phyloP scores from a whole-genome alignment of 1,140 invertebrate genomes.

The Drosophila sulfurigaster region DNA sequence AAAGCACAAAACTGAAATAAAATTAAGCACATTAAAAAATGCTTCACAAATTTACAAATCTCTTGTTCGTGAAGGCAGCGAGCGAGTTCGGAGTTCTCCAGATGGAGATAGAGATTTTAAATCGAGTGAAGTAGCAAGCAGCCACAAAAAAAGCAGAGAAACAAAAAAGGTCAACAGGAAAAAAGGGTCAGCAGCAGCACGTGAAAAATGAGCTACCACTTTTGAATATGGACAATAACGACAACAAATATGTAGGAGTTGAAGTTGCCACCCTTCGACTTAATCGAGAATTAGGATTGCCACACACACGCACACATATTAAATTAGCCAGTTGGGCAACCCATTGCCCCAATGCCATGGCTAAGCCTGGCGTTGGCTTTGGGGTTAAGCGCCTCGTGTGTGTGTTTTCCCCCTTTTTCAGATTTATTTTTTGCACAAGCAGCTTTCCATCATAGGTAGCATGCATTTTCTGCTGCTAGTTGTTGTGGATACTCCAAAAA shows the following conservation, averaged over 20 bases:
- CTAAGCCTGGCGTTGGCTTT: conserved; percentile 22
- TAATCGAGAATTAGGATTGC: conserved; percentile 13
- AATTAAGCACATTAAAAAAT: conserved; percentile 82
- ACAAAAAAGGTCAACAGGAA: conserved; percentile 46
- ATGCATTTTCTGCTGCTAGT: conserved; percentile 16
- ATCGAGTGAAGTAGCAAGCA: too few species aligned
- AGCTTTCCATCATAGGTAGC: conserved; percentile 30
- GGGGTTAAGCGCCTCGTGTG: conserved; percentile 32
- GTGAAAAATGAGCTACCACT: conserved; percentile 67
- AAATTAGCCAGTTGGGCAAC: conserved; percentile 56
- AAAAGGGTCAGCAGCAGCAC: conserved; percentile 63
- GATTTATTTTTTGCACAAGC: conserved; percentile 49
- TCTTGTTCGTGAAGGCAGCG: conserved; percentile 27
- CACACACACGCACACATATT: conserved; percentile 74
- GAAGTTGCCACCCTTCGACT: not conserved
- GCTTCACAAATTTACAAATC: conserved; percentile 83
- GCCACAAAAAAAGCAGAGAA: conserved; percentile 15
- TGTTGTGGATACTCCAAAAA: conserved; percentile 40
- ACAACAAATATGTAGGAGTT: not conserved
- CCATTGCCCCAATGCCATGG: not conserved
- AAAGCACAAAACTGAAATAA: conserved; percentile 59
- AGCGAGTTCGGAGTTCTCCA: not conserved
- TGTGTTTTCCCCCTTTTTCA: conserved; percentile 14
- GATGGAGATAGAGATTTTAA: not conserved
- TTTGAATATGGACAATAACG: conserved; percentile 38